Evolutionary conservation across 2,888 invertebrate species (phyloP).

Genomic region (Pogonocherus hispidulus): DNA sequence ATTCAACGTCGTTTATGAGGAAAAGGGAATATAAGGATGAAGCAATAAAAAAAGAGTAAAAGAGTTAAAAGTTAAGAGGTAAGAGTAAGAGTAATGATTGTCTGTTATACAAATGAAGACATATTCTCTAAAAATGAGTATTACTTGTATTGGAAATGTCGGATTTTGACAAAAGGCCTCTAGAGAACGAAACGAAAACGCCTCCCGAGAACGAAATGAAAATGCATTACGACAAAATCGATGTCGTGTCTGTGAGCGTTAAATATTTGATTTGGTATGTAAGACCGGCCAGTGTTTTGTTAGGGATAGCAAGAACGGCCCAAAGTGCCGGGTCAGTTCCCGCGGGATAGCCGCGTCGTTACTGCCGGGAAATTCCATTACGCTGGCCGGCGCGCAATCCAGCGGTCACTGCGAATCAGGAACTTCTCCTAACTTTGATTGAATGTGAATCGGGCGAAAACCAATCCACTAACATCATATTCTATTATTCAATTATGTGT

Average conservation of each 20-base stretch:
- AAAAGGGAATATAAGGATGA: too few relatives aligned
- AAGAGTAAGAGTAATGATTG: too few relatives aligned
- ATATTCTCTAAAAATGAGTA: too few relatives aligned
- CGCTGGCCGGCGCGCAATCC: slow-evolving; percentile 60
- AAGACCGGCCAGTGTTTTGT: slow-evolving; percentile 59
- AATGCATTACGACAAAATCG: slow-evolving; percentile 45
- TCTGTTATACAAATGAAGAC: too few relatives aligned
- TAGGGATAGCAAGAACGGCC: slow-evolving; percentile 55
- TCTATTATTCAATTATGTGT: slow-evolving; percentile 56
- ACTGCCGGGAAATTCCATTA: slow-evolving; percentile 65
- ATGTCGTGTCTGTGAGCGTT: slow-evolving; percentile 50
- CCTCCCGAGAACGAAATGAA: slow-evolving; percentile 25
- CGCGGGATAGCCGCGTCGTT: slow-evolving; percentile 59
- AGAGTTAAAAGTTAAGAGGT: too few relatives aligned
- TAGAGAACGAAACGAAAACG: neutral
- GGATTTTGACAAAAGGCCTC: neutral
- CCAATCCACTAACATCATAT: slow-evolving; percentile 61
- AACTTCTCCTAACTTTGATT: slow-evolving; percentile 63
- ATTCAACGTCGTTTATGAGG: too few relatives aligned
- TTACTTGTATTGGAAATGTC: neutral
- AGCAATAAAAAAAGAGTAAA: too few relatives aligned
- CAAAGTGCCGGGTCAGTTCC: slow-evolving; percentile 64
- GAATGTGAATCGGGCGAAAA: slow-evolving; percentile 60
- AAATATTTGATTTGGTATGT: slow-evolving; percentile 61
- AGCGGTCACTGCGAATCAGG: slow-evolving; percentile 61